Conservation (phyloP, 2,888 invertebrate genomes). For the Epistrophella euchroma region DNA sequence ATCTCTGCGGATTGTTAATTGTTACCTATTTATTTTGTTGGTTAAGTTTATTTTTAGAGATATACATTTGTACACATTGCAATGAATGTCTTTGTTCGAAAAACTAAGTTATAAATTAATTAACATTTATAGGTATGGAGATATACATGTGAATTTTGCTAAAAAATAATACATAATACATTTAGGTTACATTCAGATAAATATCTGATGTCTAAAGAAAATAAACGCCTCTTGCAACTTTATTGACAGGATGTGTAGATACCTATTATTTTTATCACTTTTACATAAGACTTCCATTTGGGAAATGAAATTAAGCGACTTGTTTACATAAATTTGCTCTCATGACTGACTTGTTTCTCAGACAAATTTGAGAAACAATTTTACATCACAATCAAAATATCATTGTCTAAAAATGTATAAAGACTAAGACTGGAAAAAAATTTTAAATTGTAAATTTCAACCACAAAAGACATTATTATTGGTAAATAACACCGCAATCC, state of each 20-base stretch:
- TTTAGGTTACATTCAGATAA: not conserved
- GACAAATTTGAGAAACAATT: not conserved
- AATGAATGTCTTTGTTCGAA: slow-evolving; percentile 55
- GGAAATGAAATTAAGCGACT: not conserved
- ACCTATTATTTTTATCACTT: slow-evolving; percentile 63
- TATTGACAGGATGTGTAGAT: slow-evolving; percentile 22
- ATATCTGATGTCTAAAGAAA: not conserved
- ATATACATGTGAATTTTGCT: not conserved
- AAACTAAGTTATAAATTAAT: slow-evolving; percentile 47
- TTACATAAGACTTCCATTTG: slow-evolving; percentile 19
- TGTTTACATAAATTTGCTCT: not conserved
- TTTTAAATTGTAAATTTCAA: too few species aligned
- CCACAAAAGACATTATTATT: too few species aligned
- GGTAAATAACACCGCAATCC: too few species aligned
- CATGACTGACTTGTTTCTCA: not conserved
- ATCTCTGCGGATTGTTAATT: slow-evolving; percentile 62
- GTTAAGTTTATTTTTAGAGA: slow-evolving; percentile 58
- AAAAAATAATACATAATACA: not conserved
- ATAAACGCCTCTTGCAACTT: not conserved
- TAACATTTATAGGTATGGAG: not conserved
- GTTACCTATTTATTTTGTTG: slow-evolving; percentile 68
- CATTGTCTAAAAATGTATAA: not conserved
- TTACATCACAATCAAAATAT: not conserved
- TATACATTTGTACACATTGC: slow-evolving; percentile 4
- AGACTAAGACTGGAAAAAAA: not conserved